Base-by-base conservation (phyloP, 2,113 vertebrate genomes). In the Melospiza melodia region DNA sequence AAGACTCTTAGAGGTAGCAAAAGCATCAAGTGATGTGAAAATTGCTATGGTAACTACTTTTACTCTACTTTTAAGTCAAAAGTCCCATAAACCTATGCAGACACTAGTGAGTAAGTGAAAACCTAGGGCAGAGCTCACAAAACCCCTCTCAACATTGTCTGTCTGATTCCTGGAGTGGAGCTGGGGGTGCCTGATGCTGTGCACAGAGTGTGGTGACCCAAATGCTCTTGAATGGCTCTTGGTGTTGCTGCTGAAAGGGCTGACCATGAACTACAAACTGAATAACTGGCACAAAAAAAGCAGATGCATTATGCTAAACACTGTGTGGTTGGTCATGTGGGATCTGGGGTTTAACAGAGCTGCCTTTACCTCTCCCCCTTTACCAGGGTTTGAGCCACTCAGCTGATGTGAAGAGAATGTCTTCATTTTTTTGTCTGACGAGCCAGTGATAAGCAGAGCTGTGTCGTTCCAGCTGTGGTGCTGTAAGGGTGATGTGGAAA, bases 21-120 rank as follows among this genome's bases (percentile, higher is more conserved):
- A 91, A 92, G 75, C 55, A 92, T 85, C 77, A 84, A 96, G 91
- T 79, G 69, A 93, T 95, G 79, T 94, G 93, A 78, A 93, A 93
- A 95, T 97, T 88, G 68, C 95, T 88, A 97, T 96, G 75, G 95
- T 91, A 97, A 97, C 94, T 95, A 73, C 82, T 95, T 93, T 78
- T 91, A 71, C 68, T 95, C 65, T 88, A 54, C 76, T 90, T 30
- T 35, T 46, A 76, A 93, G 68, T 92, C 83, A 93, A 81, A 95
- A 95, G 76, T 90, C 86, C 49, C n/a, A 30, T 48, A 69, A 82
- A 88, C 23, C 31, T 78, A 12, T 46, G 65, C 79, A 89, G 79
- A 37, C n/a, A 15, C 49, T 37, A 92, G 37, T 33, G 46, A 85
- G 54, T 44, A 75, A 61, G 67, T 66, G 65, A 94, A 96, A 95